phyloP scores from a whole-genome alignment of 2,888 invertebrate species.

The Rhagonycha fulva region DNA sequence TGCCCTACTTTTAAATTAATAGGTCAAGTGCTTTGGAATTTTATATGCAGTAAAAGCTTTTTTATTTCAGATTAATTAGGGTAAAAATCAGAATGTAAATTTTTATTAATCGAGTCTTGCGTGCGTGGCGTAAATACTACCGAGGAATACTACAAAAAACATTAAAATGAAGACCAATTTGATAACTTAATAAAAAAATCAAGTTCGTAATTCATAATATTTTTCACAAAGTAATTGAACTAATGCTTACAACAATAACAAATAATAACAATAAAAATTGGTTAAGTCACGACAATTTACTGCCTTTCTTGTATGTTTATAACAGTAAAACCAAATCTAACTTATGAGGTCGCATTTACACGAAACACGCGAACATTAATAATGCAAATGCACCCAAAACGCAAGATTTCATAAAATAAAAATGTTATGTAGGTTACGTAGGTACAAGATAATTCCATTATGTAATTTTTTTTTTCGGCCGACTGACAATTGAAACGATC shows the following conservation, averaged over 20 bases:
- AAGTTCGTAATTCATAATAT: background rate
- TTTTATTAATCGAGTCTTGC: background rate
- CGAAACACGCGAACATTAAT: background rate
- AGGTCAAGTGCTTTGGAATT: too few species aligned
- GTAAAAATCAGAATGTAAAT: too few species aligned
- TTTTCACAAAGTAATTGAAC: background rate
- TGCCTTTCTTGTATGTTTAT: background rate
- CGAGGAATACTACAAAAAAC: background rate
- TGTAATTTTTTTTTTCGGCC: background rate
- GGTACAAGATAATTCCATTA: background rate
- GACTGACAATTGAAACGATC: background rate
- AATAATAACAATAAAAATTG: background rate
- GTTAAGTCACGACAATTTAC: background rate
- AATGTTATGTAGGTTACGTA: background rate
- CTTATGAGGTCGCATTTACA: background rate
- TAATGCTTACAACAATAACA: background rate
- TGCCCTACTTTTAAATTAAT: background rate
- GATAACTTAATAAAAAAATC: background rate
- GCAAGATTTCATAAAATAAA: background rate
- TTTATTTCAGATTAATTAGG: background rate
- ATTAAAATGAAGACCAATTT: background rate
- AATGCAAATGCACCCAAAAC: background rate
- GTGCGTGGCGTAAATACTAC: background rate
- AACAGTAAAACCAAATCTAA: background rate
- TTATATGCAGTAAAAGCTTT: background rate